These are phyloP conservation scores for Saimiri boliviensis DNA, from an alignment of 2,113 vertebrate species.

Conservation along the genomic window DNA sequence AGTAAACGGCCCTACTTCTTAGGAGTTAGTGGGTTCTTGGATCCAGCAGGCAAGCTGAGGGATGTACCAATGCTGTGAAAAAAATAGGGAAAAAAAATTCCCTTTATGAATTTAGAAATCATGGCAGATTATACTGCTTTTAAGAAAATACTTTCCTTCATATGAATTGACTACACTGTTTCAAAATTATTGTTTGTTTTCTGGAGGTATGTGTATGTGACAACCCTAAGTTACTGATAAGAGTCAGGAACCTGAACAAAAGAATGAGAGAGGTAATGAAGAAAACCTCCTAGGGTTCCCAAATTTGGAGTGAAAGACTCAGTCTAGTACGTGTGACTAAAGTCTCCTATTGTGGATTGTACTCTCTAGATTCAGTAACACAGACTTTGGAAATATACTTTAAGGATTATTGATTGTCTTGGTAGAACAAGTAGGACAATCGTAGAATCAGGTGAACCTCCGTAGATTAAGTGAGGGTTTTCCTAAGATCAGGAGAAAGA, in stretches of 20 bases:
- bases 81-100: not conserved
- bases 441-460: not conserved
- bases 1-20: not conserved
- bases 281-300: not conserved
- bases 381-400: not conserved
- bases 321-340: not conserved
- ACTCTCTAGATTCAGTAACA: not conserved
- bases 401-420: slow-evolving; percentile 14
- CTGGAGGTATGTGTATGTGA: not conserved
- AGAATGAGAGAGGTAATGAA: not conserved
- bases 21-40: not conserved
- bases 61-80: not conserved
- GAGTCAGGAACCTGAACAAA: not conserved
- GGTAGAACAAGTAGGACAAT: not conserved
- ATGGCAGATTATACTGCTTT: not conserved
- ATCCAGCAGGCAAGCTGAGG: not conserved
- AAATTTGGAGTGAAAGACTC: not conserved
- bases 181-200: slow-evolving; percentile 23
- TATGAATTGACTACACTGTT: not conserved
- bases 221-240: not conserved
- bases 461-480: not conserved
- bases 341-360: not conserved
- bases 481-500: not conserved
- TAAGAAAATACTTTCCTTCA: slow-evolving; percentile 1
- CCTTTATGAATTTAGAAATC: not conserved